phyloP scores from a whole-genome alignment of 2,113 vertebrate species.

The Falco punctatus region DNA sequence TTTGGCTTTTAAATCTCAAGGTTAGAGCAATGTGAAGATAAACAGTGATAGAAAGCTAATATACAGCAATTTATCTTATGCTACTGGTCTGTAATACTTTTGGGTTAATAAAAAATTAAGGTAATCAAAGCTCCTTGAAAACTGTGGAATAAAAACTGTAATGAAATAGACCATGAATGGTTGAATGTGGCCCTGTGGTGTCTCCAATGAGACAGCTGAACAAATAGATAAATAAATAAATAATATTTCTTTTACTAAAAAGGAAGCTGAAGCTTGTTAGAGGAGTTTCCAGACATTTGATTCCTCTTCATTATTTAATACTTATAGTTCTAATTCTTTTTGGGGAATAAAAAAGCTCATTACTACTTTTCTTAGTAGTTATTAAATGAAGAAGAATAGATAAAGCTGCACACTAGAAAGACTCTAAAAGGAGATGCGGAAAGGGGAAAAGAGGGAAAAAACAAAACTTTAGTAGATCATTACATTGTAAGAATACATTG shows the following conservation, averaged over 20 bases:
- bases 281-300: not conserved
- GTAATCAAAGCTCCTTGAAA: not conserved
- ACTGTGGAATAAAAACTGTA: not conserved
- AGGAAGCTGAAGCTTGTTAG: not conserved
- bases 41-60: not conserved
- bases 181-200: not conserved
- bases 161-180: not conserved
- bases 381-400: not conserved
- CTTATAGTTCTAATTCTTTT: not conserved
- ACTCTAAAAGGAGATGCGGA: not conserved
- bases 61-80: not conserved
- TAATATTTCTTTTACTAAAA: not conserved
- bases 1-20: not conserved
- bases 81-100: not conserved
- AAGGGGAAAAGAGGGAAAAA: not conserved
- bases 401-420: not conserved
- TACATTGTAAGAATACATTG: not conserved
- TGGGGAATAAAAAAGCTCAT: not conserved
- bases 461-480: not conserved
- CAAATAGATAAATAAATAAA: not conserved
- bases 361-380: not conserved
- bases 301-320: not conserved
- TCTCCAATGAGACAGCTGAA: not conserved
- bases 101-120: not conserved
- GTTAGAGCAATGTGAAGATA: constrained; percentile 26